These are phyloP conservation scores for Ia io DNA, from an alignment of 2,113 vertebrate genomes.

Conservation along the genomic window DNA sequence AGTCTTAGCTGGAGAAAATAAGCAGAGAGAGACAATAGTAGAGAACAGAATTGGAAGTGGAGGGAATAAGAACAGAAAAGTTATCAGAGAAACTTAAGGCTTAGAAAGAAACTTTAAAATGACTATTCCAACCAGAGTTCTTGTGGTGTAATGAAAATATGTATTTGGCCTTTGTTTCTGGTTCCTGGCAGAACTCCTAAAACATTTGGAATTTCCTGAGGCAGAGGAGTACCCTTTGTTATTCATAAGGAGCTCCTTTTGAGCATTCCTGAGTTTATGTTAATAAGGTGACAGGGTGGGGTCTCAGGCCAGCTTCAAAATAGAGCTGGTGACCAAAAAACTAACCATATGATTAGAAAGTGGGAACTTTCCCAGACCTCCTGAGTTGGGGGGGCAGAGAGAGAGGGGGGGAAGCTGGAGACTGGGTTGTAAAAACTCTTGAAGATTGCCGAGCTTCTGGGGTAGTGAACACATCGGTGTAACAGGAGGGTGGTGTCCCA, in stretches of 20 bases:
- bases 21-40: neutral
- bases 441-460: neutral
- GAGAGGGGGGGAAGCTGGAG: neutral
- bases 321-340: too few relatives aligned
- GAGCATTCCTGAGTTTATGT: neutral
- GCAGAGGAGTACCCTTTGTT: neutral
- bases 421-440: neutral
- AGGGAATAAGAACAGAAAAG: neutral
- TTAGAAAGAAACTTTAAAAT: neutral
- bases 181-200: neutral
- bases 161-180: neutral
- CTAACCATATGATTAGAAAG: neutral
- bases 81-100: neutral
- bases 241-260: neutral
- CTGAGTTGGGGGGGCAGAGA: neutral
- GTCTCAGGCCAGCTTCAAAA: neutral
- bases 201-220: neutral
- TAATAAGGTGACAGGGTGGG: neutral
- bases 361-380: neutral
- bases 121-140: neutral
- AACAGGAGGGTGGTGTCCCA: neutral
- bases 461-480: neutral
- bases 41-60: neutral
- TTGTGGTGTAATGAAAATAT: neutral
- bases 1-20: neutral